These are phyloP conservation scores for Mesorhabditis belari DNA, from an alignment of 2,888 invertebrate genomes.

Conservation along the genomic window DNA sequence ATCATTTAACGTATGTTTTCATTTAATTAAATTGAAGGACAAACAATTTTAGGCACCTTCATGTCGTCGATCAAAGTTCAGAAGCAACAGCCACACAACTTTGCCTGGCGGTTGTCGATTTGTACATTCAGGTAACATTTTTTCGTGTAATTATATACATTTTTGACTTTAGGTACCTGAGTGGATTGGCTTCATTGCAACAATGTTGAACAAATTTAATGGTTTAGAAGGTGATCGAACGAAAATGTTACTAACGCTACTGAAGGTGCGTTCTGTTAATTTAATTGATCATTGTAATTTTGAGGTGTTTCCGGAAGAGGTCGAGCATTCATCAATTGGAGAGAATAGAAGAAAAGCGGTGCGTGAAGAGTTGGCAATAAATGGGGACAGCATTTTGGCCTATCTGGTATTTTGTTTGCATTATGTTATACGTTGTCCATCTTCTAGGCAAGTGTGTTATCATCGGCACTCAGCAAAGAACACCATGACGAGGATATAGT, in stretches of 20 bases:
- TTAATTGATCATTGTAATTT: not conserved
- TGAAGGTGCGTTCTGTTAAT: conserved; percentile 60
- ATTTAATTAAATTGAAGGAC: not conserved
- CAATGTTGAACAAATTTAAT: conserved; percentile 68
- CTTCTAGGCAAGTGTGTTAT: not conserved
- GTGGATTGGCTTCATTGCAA: conserved; percentile 81
- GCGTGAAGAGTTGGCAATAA: conserved; percentile 70
- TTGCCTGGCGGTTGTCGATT: conserved; percentile 82
- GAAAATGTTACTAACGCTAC: conserved; percentile 79
- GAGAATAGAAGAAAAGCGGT: conserved; percentile 82
- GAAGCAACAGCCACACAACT: conserved; percentile 76
- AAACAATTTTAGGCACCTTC: not conserved
- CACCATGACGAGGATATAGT: conserved; percentile 8
- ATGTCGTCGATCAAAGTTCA: conserved; percentile 14
- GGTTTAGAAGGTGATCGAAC: conserved; percentile 57
- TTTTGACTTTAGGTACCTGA: conserved; percentile 69
- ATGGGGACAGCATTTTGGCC: conserved; percentile 71
- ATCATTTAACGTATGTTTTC: conserved; percentile 64
- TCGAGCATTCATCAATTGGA: conserved; percentile 63
- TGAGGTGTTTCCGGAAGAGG: conserved; percentile 80
- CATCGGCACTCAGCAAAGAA: too few relatives aligned
- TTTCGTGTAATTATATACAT: not conserved
- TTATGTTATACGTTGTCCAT: too few relatives aligned
- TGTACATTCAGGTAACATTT: conserved; percentile 68
- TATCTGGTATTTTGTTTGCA: conserved; percentile 68